Evolutionary conservation across 1,140 invertebrate species (phyloP), one percentile per base, ranked within the genome.

Genomic region (Argopecten irradians): DNA sequence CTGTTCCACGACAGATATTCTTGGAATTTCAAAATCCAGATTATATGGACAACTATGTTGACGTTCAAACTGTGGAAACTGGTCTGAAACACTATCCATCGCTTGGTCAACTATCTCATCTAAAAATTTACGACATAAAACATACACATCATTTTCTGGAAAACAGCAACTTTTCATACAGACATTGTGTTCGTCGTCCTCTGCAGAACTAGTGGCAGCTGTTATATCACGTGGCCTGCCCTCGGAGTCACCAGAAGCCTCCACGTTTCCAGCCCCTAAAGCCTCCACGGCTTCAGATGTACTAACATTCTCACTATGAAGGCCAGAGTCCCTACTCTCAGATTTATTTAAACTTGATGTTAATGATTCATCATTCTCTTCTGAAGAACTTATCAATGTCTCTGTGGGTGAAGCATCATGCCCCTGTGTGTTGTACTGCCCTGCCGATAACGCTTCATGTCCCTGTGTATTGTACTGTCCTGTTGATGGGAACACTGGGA

Each of bases 261-360:
- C 28, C 0, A 87, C 34, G 71, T 84, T 36, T 22, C 35, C 34
- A 33, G 84, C 82, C 36, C 89, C 91, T 36, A n/a, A n/a, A n/a
- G 46, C 36, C 14, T 46, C 82, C 8, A 91, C 88, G 35, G 91
- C 93, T 19, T 92, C 94, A n/a, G 93, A 93, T 35, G 90, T 93
- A 87, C 93, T 94, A 0, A 92, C 89, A 85, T 92, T 92, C 41
- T 94, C 94, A 91, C 94, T 95, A 34, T 93, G 93, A 28, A 94
- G 87, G 13, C 94, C 94, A 14, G 93, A 94, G 86, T 94, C 94
- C 36, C 91, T 92, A 87, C 94, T 94, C 82, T 94, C 93, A 86
- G 93, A 93, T 85, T 94, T 93, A 85, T 93, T 93, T 83, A 94
- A 89, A 86, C 84, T 82, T 34, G 89, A 83, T 84, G 82, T 89